Evolutionary conservation across 2,888 invertebrate species (phyloP), one percentile per base, ranked within the genome.

Genomic region (Petrolisthes cinctipes): DNA sequence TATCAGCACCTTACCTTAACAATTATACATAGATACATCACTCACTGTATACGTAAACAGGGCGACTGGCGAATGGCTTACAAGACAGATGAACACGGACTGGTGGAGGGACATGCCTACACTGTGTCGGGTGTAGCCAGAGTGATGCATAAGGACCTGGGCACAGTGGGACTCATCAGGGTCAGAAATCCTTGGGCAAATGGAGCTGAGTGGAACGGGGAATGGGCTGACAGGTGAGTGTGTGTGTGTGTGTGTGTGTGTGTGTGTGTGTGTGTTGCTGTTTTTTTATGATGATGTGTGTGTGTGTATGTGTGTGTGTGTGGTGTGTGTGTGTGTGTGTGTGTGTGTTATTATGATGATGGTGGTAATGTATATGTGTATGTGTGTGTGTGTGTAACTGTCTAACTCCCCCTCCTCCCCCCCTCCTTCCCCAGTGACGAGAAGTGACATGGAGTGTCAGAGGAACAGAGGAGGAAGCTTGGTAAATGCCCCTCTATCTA

Each of bases 131-230:
- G 92, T 11, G 92, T 93, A 71, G 92, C 92, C 78, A 92, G 92
- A 91, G 92, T 93, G 88, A 83, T 89, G 9, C 89, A 90, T 54
- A 73, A 66, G 2, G 17, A 66, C 4, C 73, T 85, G 5, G 91
- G 91, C 0, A 71, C 23, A 1, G 92, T 92, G n/a, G 92, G 92
- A 81, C 91, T 94, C 75, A 91, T 94, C 7, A 88, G 93, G 20
- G 92, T 94, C 11, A 90, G 93, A 57, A 94, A 93, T 91, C 93
- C 93, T 0, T 94, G 93, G 93, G 93, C 93, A 7, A 93, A 93
- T 91, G 92, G 92, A 14, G 93, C 92, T 4, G 93, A 94, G 91
- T 94, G 94, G 93, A 93, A 92, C 54, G 94, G 94, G 4, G 92
- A 92, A 0, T 94, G 93, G 94, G 92, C 93, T 92, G 94, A 91